Percentiles rank a stretch among this genome's conserved stretches.
Conservation (phyloP, 2,888 invertebrate species). For the Trilocha varians region DNA sequence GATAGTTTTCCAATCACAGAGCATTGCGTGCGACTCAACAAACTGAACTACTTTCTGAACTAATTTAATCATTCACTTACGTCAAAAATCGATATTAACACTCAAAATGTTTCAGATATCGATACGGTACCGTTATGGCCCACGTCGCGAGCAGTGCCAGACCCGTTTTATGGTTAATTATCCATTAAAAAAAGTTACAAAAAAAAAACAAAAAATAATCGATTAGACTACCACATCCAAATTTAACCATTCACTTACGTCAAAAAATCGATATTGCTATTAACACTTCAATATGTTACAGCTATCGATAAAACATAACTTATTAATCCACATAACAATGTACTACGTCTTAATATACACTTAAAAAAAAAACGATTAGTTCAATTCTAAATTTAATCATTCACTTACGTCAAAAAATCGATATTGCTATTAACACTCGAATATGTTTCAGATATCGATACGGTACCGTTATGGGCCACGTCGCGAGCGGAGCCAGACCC, state of each 20-base stretch:
- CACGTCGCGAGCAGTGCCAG: constrained; percentile 36
- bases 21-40: no score
- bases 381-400: neutral
- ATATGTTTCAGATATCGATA: constrained; percentile 31
- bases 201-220: no score
- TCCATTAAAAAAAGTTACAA: no score
- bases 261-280: neutral
- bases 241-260: neutral
- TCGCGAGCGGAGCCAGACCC: constrained; percentile 38
- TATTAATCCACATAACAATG: no score
- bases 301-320: constrained; percentile 16
- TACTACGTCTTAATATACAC: no score
- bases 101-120: constrained; percentile 32
- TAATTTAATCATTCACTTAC: neutral
- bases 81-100: constrained; percentile 7
- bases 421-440: constrained; percentile 10
- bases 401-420: neutral
- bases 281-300: constrained; percentile 31
- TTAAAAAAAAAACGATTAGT: no score
- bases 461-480: constrained; percentile 40
- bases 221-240: neutral
- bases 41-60: no score
- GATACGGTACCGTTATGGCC: constrained; percentile 36
- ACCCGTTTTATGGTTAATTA: constrained; percentile 51
- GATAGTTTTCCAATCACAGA: no score